phyloP scores from a whole-genome alignment of 2,888 invertebrate genomes.

The Gibbula magus region DNA sequence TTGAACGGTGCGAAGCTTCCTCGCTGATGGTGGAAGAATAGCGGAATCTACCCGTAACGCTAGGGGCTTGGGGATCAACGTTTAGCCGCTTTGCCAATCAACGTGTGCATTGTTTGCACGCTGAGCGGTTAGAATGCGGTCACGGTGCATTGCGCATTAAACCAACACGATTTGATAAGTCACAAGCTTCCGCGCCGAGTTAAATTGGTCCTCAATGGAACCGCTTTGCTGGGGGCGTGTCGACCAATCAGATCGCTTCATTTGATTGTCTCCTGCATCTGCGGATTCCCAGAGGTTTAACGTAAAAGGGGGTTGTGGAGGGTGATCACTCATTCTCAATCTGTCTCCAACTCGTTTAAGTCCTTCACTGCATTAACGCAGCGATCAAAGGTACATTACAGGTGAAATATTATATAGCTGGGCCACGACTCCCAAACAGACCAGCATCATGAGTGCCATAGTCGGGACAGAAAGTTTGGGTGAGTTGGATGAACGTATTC shows the following conservation, averaged over 20 bases:
- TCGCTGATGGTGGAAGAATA: neutral
- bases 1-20: neutral
- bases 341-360: neutral
- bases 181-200: neutral
- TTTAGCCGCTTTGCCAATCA: neutral
- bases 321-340: conserved; percentile 18
- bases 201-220: conserved; percentile 4
- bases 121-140: neutral
- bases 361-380: neutral
- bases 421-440: neutral
- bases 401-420: neutral
- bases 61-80: conserved; percentile 1
- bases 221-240: conserved; percentile 13
- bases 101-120: neutral
- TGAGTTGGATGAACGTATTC: neutral
- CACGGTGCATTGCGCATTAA: conserved; percentile 5
- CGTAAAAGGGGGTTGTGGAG: neutral
- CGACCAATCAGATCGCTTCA: conserved; percentile 19
- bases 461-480: neutral
- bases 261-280: neutral
- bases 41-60: neutral
- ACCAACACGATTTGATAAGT: neutral
- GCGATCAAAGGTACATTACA: neutral
- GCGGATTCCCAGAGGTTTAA: neutral
- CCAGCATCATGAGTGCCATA: neutral